A percentile compares a stretch with the other conserved stretches of the same genome.
Conservation (phyloP, 1,140 invertebrate genomes). For the Caerostris extrusa region DNA sequence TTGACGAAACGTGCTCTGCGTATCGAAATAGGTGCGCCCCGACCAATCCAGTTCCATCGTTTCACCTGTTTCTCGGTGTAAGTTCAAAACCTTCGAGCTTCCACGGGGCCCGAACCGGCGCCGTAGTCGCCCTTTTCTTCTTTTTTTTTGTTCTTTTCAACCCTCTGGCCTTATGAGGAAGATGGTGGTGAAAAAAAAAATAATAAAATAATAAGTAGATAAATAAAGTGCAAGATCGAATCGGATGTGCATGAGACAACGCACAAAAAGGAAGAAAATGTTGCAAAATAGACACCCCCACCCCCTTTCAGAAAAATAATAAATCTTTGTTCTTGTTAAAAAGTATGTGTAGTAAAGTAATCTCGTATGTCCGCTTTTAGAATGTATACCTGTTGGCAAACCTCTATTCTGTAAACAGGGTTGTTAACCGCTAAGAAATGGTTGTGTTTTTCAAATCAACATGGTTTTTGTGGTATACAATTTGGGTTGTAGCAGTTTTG, state of each 20-base stretch:
- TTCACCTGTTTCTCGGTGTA: background rate
- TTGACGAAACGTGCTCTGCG: background rate
- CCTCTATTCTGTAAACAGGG: background rate
- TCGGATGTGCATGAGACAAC: background rate
- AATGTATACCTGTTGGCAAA: background rate
- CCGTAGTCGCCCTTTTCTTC: background rate
- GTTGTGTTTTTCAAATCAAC: background rate
- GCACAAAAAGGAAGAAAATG: background rate
- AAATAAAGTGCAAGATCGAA: background rate
- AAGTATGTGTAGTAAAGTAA: background rate
- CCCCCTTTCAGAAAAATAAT: background rate
- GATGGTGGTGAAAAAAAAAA: background rate
- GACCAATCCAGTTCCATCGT: background rate
- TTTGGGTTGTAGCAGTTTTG: too few species aligned
- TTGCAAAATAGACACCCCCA: background rate
- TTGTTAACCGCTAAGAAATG: background rate
- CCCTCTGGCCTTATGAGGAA: background rate
- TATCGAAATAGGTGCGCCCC: background rate
- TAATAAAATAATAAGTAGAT: too few species aligned
- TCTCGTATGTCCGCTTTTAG: background rate
- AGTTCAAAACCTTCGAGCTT: background rate
- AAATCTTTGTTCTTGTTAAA: slow-evolving; percentile 21
- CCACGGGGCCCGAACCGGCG: background rate
- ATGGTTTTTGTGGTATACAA: background rate
- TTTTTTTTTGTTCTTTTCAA: background rate